Base-by-base conservation (phyloP, 2,888 invertebrate genomes). In the Acrobasis suavella region DNA sequence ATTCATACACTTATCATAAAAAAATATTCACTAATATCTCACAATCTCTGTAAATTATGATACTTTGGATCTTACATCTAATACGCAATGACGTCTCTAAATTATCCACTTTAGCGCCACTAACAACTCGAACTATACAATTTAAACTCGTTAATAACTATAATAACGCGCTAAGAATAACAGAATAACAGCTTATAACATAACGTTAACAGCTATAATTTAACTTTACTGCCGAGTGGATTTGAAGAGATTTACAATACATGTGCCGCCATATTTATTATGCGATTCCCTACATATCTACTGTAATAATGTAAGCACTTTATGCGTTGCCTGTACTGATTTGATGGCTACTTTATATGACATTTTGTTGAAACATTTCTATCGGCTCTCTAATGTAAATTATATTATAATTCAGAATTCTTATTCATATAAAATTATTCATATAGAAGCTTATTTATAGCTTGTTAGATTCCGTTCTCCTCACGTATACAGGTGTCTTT, bases 151-250 rank as follows among this genome's bases (percentile, higher is more conserved):
- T 60, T 51, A 50, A 51, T 49, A 22, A 58, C 17, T 32, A 58
- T 15, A 58, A 52, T 52, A 52, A 22, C 14, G 52, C 17, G 52
- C 32, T 32, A 14, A 52, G 37, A 46, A 46, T 71, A 68, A 68
- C 72, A 72, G 32, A 32, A 71, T 69, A 63, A 72, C 65, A 63
- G 61, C 32, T 69, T 64, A 65, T 69, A 69, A 67, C 65, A 65
- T 63, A 55, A 61, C 70, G 64, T 67, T 62, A 69, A 67, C 62
- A 49, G 65, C 66, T 62, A 74, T 74, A 71, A 64, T 67, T 74
- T 72, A 68, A 64, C 50, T 71, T 73, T 73, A 73, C 74, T 72
- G 62, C 68, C 60, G 64, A 61, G 60, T 42, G 64, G 67, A 69
- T 71, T 74, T 67, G 70, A 69, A 65, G 63, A 67, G 68, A 66